Percentiles rank a stretch among this genome's conserved stretches.
These are phyloP conservation scores for Scomber colias DNA, from an alignment of 2,113 vertebrate genomes.

Conservation along the genomic window DNA sequence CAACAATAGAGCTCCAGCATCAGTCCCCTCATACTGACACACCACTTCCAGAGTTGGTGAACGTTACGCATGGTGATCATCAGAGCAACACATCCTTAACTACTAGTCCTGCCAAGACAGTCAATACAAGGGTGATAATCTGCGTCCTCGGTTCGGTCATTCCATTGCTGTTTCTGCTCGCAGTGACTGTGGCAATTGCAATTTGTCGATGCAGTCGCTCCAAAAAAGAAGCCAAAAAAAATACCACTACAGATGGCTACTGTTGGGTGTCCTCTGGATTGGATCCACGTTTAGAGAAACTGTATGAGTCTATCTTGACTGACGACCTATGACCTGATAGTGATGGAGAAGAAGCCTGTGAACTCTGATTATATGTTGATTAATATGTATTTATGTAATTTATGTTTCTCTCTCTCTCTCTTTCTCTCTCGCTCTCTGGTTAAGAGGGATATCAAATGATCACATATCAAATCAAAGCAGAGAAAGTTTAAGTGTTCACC, in stretches of 20 bases:
- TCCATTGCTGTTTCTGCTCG: conserved; percentile 73
- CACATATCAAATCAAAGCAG: conserved; percentile 20
- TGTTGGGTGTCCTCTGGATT: conserved; percentile 85
- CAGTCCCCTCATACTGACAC: conserved; percentile 50
- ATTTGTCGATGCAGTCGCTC: conserved; percentile 71
- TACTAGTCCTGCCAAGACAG: background rate
- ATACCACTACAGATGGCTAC: conserved; percentile 77
- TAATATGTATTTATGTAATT: conserved; percentile 57
- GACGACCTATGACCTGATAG: conserved; percentile 67
- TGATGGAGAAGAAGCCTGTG: conserved; percentile 1
- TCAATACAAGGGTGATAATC: conserved; percentile 62
- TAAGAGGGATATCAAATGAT: background rate
- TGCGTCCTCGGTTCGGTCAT: conserved; percentile 78
- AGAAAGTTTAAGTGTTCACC: background rate
- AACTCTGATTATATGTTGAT: background rate
- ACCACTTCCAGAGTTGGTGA: background rate
- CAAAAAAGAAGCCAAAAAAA: conserved; percentile 78
- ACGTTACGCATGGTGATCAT: background rate
- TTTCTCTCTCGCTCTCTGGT: background rate
- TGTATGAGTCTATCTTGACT: conserved; percentile 73
- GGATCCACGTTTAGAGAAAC: conserved; percentile 74
- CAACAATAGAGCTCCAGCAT: conserved; percentile 45
- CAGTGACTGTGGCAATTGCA: conserved; percentile 64
- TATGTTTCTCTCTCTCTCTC: conserved; percentile 7
- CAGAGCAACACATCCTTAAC: conserved; percentile 33